Evolutionary conservation across 1,140 invertebrate genomes (phyloP), one percentile per base, ranked within the genome.

Genomic region (Stegodyphus mimosarum): DNA sequence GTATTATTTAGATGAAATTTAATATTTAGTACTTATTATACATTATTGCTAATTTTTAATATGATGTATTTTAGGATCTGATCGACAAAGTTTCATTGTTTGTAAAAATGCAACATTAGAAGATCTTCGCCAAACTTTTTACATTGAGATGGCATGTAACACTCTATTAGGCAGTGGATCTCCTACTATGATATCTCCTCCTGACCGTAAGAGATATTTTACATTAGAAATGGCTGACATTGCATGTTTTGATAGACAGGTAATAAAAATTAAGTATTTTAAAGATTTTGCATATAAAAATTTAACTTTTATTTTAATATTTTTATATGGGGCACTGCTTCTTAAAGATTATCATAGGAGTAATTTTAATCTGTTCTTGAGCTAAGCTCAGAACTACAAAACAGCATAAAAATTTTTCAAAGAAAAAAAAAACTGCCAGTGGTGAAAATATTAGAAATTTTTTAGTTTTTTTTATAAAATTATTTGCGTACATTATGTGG

Each of bases 71-170:
- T 33, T 10, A 86, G 83, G 67, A 18, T n/a, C 15, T n/a, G 83
- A 86, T 50, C 67, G 88, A 15, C 87, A 88, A 71, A 88, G 89
- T 64, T 90, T 78, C 64, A 84, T 89, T 7, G 70, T 90, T 60
- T 77, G 85, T 15, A 79, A 79, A 52, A 79, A 72, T 53, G 87
- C 64, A 17, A 78, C 63, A 15, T 70, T 71, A n/a, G 69, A 83
- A 71, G 84, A 83, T 69, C 73, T 77, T 10, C 60, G 87, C 18
- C 87, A 89, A 5, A 88, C 85, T 0, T 88, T 90, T 50, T 92
- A 91, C 85, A 87, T 92, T 78, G 92, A 92, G 89, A 92, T 92
- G 91, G 91, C 92, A 2, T 92, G 91, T 87, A 92, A 92, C 87
- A 89, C 89, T 33, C 86, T 92, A 87, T 90, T 92, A 88, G 92